Evolutionary conservation across 2,888 invertebrate species (phyloP), one percentile per base, ranked within the genome.

Genomic region (Volucella inanis): DNA sequence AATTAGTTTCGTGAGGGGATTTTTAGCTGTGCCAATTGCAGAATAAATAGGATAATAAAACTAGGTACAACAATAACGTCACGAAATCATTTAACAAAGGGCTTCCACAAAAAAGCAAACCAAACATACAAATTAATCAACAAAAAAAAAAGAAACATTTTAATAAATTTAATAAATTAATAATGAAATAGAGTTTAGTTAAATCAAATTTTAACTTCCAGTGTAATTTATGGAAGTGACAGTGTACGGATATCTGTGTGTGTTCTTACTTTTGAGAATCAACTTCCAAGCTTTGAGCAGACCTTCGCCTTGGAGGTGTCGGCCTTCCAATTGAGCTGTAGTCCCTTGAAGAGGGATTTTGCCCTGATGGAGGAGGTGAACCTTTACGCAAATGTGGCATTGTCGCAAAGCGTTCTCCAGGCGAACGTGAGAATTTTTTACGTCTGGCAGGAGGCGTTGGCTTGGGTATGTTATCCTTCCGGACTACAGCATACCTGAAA

Each of bases 401-500:
- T 0, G 96, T 96, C 57, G 95, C 95, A 90, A 96, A 96, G 90
- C 95, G 94, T 87, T 94, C 94, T 1, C 90, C 91, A 76, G 94
- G 93, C 70, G 94, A 94, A 87, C 93, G 93, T 11, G 93, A 93
- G 78, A 94, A 93, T 88, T 94, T 93, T 68, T 93, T 92, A 22
- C 93, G 93, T 89, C 95, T 94, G 41, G 93, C 93, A 0, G 95
- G 95, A 0, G 94, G 93, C 9, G 94, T 93, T 1, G 94, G 94
- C 54, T 94, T 93, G 22, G 94, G 95, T 39, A 95, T 92, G 10
- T 93, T 92, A 55, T 94, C 93, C 91, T 96, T 96, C 76, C 96
- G 96, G 55, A 97, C 95, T 39, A 95, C 94, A 11, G 97, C 96
- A 88, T 97, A 97, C 8, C 96, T 96, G 22, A 93, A 94, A 83